Conservation (phyloP, 1,140 invertebrate species). For the Procambarus clarkii region DNA sequence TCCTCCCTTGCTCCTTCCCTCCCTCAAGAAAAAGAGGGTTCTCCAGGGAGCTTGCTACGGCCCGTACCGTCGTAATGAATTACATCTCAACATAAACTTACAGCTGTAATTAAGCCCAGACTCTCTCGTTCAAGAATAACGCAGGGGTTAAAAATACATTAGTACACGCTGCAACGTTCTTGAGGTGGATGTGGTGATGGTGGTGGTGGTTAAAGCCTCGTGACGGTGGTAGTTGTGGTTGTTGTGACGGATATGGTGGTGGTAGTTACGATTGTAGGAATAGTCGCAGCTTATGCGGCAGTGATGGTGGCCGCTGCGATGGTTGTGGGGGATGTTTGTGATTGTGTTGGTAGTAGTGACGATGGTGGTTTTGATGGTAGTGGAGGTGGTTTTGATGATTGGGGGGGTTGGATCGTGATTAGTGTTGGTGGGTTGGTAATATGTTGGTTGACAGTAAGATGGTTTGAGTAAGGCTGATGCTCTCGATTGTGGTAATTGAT, state of each 20-base stretch:
- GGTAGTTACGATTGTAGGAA: background rate
- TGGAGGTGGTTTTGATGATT: background rate
- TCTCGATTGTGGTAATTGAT: no score
- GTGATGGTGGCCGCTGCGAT: background rate
- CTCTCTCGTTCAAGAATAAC: background rate
- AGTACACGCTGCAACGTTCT: background rate
- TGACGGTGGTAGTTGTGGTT: background rate
- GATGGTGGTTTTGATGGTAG: no score
- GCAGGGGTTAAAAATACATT: background rate
- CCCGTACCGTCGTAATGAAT: slow-evolving; percentile 15
- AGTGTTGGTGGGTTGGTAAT: no score
- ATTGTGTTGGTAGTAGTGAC: background rate
- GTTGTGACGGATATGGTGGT: background rate
- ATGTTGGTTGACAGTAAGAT: no score
- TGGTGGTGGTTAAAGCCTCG: background rate
- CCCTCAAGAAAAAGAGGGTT: background rate
- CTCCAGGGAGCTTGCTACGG: background rate
- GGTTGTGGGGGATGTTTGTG: background rate
- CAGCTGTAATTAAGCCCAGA: slow-evolving; percentile 7
- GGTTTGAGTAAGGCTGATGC: no score
- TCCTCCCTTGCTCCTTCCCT: background rate
- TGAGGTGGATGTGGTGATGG: background rate
- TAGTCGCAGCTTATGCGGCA: background rate
- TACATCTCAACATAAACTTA: slow-evolving; percentile 21
- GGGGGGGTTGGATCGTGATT: no score